Percentiles rank a stretch among this genome's conserved stretches.
Evolutionary conservation across 2,888 invertebrate species (phyloP).

Genomic region (Anodontia alba): DNA sequence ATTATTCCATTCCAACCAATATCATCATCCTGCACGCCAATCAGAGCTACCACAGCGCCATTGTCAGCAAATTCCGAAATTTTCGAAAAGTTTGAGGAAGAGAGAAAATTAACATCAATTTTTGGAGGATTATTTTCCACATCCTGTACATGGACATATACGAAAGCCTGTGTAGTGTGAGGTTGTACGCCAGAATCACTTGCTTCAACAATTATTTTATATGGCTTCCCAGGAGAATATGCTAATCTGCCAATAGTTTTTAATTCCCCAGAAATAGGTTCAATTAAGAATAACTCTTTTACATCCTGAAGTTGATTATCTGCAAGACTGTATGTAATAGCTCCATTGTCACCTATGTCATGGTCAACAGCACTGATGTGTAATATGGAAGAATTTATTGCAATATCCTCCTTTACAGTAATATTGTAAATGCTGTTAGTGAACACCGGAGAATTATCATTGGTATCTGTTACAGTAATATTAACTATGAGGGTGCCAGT

Average conservation of each 20-base stretch:
- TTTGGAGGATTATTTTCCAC: slow-evolving; percentile 98
- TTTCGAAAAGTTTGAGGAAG: slow-evolving; percentile 61
- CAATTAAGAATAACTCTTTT: slow-evolving; percentile 67
- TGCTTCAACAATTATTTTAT: slow-evolving; percentile 74
- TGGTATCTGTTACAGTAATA: slow-evolving; percentile 73
- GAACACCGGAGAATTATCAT: slow-evolving; percentile 77
- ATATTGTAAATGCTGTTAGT: slow-evolving; percentile 67
- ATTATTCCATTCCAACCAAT: slow-evolving; percentile 74
- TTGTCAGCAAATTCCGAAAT: slow-evolving; percentile 77
- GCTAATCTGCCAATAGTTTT: slow-evolving; percentile 70
- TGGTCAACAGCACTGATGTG: slow-evolving; percentile 93
- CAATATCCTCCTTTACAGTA: slow-evolving; percentile 74
- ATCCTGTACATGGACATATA: slow-evolving; percentile 87
- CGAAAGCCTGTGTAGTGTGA: slow-evolving; percentile 70
- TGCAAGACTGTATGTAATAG: slow-evolving; percentile 85
- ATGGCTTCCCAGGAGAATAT: slow-evolving; percentile 68
- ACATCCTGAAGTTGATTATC: slow-evolving; percentile 61
- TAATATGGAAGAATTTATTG: slow-evolving; percentile 69
- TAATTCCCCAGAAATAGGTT: slow-evolving; percentile 72
- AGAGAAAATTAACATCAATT: slow-evolving; percentile 67
- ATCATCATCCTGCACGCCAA: slow-evolving; percentile 81
- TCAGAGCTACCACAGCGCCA: slow-evolving; percentile 79
- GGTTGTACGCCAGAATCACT: slow-evolving; percentile 73
- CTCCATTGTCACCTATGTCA: slow-evolving; percentile 92
- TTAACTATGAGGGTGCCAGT: slow-evolving; percentile 69